Base-by-base conservation (phyloP, 1,140 invertebrate genomes). In the Caenorhabditis briggsae region DNA sequence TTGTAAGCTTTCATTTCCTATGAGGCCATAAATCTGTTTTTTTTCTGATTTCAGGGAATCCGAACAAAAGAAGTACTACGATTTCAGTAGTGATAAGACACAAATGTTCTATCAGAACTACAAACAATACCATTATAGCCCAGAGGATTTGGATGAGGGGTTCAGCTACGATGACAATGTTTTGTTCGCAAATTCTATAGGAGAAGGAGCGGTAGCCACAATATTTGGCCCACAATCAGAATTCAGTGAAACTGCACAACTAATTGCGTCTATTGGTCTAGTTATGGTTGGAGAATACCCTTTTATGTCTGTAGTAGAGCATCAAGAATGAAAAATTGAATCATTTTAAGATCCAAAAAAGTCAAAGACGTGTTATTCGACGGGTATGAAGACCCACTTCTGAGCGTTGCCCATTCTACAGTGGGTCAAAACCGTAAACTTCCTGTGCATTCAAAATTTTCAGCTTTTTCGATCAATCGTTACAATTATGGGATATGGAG, bases 51-150 rank as follows among this genome's bases (percentile, higher is more conserved):
- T 2, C 74, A 82, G 78, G 55, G 78, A 82, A 55, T 82, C 78
- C 3, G 78, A 82, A 12, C 20, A 82, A 33, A 82, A 82, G n/a
- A 53, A 58, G n/a, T 82, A 82, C 18, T 58, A 55, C n/a, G 55
- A 82, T 0, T 82, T 53, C 23, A 53, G 78, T 25, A 41, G 33
- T 58, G 78, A 82, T 33, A 58, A 58, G 20, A 82, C 48, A 6
- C 20, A 82, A 82, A 58, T 82, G 55, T 82, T 82, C n/a, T 82
- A 82, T 23, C 78, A 82, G 23, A 82, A 82, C 33, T 82, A 82
- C 48, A 82, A 82, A 41, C 20, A 55, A 18, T 82, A 82, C 11
- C 48, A 25, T 23, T 82, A 82, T 55, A 53, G 55, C 23, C 46
- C 46, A 25, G 48, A 53, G 23, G 48, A 82, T 14, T 25, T 18